These are phyloP conservation scores for Mus spicilegus DNA, from an alignment of 2,113 vertebrate genomes.

Conservation along the genomic window DNA sequence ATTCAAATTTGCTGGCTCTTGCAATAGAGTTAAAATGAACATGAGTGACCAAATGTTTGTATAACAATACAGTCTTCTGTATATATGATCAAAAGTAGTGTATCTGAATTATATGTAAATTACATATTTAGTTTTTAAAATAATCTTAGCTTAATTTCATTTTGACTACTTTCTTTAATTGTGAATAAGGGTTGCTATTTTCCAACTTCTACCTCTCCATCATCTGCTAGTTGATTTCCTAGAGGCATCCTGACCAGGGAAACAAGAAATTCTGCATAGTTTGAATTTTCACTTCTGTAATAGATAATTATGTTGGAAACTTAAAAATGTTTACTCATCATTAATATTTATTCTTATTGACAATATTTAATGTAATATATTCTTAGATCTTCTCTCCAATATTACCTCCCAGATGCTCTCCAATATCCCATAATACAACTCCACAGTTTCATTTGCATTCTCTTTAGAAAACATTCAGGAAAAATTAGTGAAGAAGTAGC, in stretches of 20 bases:
- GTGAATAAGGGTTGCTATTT: neutral
- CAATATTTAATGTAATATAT: neutral
- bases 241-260: neutral
- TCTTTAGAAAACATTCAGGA: neutral
- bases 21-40: neutral
- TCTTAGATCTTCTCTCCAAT: neutral
- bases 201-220: too few relatives aligned
- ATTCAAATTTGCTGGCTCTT: neutral
- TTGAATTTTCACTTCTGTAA: neutral
- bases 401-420: too few relatives aligned
- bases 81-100: neutral
- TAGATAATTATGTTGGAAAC: too few relatives aligned
- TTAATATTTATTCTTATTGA: neutral
- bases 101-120: too few relatives aligned
- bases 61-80: neutral
- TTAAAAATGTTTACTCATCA: neutral
- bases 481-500: constrained; percentile 26
- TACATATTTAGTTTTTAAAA: neutral
- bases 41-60: too few relatives aligned
- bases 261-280: neutral
- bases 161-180: neutral
- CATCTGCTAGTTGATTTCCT: neutral
- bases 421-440: neutral
- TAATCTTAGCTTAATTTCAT: neutral
- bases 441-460: neutral